Evolutionary conservation across 1,140 invertebrate genomes (phyloP), one percentile per base, ranked within the genome.

Genomic region (Mizuhopecten yessoensis): DNA sequence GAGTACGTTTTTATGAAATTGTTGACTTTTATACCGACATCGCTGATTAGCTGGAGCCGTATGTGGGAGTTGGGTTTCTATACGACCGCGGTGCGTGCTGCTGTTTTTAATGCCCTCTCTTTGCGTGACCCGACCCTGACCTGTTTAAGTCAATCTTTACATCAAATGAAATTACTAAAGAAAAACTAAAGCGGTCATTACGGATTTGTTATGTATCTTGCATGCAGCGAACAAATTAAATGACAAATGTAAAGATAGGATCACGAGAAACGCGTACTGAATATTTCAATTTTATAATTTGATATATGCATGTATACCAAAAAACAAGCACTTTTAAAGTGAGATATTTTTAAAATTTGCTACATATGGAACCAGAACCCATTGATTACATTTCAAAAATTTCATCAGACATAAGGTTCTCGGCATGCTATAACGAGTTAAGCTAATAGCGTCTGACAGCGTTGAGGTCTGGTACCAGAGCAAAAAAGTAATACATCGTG

Each of bases 121-220:
- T 10, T 75, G 29, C 57, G n/a, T 75, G 57, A 75, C 23, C 57
- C 57, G 57, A 13, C 57, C 57, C 9, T 75, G 57, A 75, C 57
- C 57, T 29, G 23, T 13, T 75, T 75, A 75, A 17, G 57, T 75
- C 57, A 29, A 75, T 75, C 57, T 75, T 29, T 75, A 75, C 57
- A 75, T 75, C 23, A 75, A 75, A 75, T 75, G n/a, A 75, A n/a
- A 75, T 75, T 75, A 75, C 57, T 5, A 29, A 75, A 75, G n/a
- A 29, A 1, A n/a, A 75, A 75, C n/a, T 75, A 75, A 75, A 75
- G 17, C 15, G 9, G 57, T 75, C 29, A 75, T 29, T 75, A 75
- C 57, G n/a, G 20, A 75, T n/a, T 29, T 75, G 1, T 75, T 75
- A 49, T 29, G 2, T 75, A 75, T 17, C n/a, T n/a, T 75, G 29